These are phyloP conservation scores for Mus minutoides DNA, from an alignment of 2,797 vertebrate genomes.

Conservation along the genomic window DNA sequence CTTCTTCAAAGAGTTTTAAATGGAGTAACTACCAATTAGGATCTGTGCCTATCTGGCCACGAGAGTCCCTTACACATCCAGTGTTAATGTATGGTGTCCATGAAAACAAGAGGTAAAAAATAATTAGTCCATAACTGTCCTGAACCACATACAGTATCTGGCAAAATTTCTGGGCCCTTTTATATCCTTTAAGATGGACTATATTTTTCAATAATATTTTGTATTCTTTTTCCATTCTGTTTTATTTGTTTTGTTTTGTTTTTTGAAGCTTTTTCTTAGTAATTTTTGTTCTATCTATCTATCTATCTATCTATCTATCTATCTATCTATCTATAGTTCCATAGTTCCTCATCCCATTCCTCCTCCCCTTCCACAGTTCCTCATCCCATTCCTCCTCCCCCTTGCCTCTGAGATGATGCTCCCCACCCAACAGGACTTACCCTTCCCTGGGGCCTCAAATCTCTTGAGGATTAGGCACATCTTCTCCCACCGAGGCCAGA, in stretches of 20 bases:
- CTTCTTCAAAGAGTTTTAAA: constrained; percentile 77
- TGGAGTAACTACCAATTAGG: constrained; percentile 65
- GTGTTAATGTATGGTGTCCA: constrained; percentile 32
- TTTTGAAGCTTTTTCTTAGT: not conserved
- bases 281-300: not conserved
- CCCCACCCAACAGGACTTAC: not conserved
- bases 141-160: not conserved
- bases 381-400: not conserved
- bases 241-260: not conserved
- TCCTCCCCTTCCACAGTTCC: not conserved
- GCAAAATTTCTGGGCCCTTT: constrained; percentile 34
- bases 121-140: not conserved
- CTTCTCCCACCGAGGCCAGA: not conserved
- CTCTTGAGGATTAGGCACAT: not conserved
- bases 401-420: not conserved
- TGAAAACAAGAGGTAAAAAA: not conserved
- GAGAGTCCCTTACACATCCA: not conserved
- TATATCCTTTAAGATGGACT: not conserved
- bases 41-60: constrained; percentile 45
- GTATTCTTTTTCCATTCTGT: constrained; percentile 2
- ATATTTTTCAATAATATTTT: constrained; percentile 54
- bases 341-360: not conserved
- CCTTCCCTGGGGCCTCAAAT: not conserved
- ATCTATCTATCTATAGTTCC: no score
- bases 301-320: no score